Evolutionary conservation across 2,888 invertebrate species (phyloP), one percentile per base, ranked within the genome.

Genomic region (Micropterix aruncella): DNA sequence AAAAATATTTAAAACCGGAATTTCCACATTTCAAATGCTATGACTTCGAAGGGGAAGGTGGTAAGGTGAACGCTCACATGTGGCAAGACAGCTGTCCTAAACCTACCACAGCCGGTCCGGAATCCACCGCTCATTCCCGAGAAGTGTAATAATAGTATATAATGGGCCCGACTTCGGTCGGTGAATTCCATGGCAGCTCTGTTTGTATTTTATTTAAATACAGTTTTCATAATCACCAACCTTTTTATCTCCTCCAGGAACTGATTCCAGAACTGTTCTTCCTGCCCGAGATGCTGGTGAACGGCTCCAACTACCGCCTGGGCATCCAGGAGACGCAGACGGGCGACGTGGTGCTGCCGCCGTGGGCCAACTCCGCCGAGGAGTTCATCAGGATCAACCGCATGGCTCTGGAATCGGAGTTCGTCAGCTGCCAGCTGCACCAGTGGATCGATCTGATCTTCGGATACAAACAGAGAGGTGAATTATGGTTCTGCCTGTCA

Each of bases 391-490:
- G 96, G 50, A 90, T 97, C 57, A 95, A 99, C 71, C 77, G 97
- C 58, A 95, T 97, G 95, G 97, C 97, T 2, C 73, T 99, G 44
- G 99, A 99, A 65, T 97, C 96, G 0, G 99, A 99, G 69, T 94
- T 99, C 60, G 99, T 99, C 15, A 96, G 96, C 48, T 99, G 99
- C 61, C 99, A 99, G 68, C 77, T 99, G 52, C 97, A 99, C 60
- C 97, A 99, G 64, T 99, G 99, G 99, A 97, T 99, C 55, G 99
- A 99, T 66, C 77, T 99, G 52, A 94, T 99, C 57, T 99, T 99
- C 62, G 99, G 99, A 51, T 99, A 99, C 67, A 99, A 99, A 63
- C 99, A 99, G 61, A 80, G 92, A 75, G 99, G 88, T 79, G 63
- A 58, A 52, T 51, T 17, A 3, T 12, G 3, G 3, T 38, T 42